These are phyloP conservation scores for Tetranychus cinnabarinus DNA, from an alignment of 1,140 invertebrate species.

Conservation along the genomic window DNA sequence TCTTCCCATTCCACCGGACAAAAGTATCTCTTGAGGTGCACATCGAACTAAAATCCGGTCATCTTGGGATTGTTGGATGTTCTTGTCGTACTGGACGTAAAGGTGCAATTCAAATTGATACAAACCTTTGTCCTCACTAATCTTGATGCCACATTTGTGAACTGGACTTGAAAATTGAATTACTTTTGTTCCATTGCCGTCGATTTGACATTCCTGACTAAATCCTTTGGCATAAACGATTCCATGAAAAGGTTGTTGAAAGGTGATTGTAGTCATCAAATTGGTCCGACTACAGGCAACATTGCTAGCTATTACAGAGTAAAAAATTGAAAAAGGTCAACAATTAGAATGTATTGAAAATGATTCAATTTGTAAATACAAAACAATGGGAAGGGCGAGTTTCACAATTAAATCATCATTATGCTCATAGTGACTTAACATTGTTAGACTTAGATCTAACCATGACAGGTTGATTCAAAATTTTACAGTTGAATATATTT, in stretches of 20 bases:
- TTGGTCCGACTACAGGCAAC: constrained; percentile 29
- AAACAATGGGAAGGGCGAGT: too few species aligned
- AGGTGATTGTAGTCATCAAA: constrained; percentile 27
- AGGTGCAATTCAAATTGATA: constrained; percentile 33
- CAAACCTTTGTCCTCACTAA: constrained; percentile 21
- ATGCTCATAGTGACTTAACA: too few species aligned
- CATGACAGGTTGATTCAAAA: too few species aligned
- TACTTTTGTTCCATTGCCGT: constrained; percentile 27
- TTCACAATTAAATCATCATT: too few species aligned
- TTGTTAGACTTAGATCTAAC: too few species aligned
- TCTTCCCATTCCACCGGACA: background rate
- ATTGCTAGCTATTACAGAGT: constrained; percentile 16
- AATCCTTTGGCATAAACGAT: constrained; percentile 41
- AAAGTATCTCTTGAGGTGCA: constrained; percentile 16
- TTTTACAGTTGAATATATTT: too few species aligned
- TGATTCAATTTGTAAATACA: too few species aligned
- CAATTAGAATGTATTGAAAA: too few species aligned
- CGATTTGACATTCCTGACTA: constrained; percentile 33
- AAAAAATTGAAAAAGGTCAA: constrained; percentile 10
- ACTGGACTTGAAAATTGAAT: constrained; percentile 32
- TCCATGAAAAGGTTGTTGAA: constrained; percentile 38
- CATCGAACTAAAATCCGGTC: constrained; percentile 33
- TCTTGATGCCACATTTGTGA: constrained; percentile 36
- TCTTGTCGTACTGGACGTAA: constrained; percentile 40
- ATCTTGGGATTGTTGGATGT: constrained; percentile 39